phyloP scores from a whole-genome alignment of 2,888 invertebrate species.

The Calliphora vomitoria region DNA sequence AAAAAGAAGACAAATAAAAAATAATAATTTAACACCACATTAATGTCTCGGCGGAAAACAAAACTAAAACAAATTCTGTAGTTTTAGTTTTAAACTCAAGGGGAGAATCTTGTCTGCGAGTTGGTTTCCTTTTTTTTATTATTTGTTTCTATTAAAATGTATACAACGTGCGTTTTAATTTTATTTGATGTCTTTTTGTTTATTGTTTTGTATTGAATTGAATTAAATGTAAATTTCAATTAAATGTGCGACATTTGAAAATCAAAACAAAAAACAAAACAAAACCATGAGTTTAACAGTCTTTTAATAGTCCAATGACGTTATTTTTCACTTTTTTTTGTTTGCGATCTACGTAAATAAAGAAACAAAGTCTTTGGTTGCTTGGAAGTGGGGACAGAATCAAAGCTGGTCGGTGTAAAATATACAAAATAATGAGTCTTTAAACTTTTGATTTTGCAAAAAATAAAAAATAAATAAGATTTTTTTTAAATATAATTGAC shows the following conservation, averaged over 20 bases:
- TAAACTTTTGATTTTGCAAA: not conserved
- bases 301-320: conserved; percentile 71
- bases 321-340: conserved; percentile 51
- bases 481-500: conserved; percentile 2
- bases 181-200: conserved; percentile 47
- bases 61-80: not conserved
- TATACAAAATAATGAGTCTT: not conserved
- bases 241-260: conserved; percentile 58
- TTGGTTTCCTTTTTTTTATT: not conserved
- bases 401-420: not conserved
- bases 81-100: not conserved
- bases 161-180: conserved; percentile 49
- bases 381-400: not conserved
- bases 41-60: not conserved
- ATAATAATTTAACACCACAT: conserved; percentile 28
- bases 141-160: conserved; percentile 54
- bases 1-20: conserved; percentile 10
- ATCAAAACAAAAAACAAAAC: conserved; percentile 43
- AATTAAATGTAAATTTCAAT: conserved; percentile 56
- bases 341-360: not conserved
- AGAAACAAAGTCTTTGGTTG: conserved; percentile 2
- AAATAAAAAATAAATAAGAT: too few species aligned
- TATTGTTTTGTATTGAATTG: not conserved
- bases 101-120: not conserved
- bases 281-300: conserved; percentile 65